A percentile compares a stretch with the other conserved stretches of the same genome.
Conservation (phyloP, 2,797 vertebrate species). For the Pseudochromis fuscus region DNA sequence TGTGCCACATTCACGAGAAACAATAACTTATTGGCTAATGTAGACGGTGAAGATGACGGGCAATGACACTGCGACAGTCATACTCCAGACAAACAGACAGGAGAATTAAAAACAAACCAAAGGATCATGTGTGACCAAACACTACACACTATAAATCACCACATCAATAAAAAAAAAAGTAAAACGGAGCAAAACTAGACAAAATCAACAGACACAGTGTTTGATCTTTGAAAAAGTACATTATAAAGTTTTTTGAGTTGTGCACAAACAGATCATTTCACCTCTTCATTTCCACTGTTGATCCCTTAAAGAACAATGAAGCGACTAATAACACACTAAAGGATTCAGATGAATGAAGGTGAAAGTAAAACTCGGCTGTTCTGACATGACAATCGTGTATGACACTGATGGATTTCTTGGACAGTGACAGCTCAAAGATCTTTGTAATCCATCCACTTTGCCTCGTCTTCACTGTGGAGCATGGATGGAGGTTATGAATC, state of each 20-base stretch:
- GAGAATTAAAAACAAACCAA: constrained; percentile 38
- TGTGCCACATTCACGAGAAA: constrained; percentile 61
- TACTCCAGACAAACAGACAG: constrained; percentile 22
- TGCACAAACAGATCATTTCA: constrained; percentile 25
- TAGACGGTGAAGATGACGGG: constrained; percentile 20
- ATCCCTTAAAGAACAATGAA: constrained; percentile 12
- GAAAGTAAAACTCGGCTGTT: constrained; percentile 36
- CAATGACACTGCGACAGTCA: constrained; percentile 14
- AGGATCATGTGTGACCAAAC: constrained; percentile 41
- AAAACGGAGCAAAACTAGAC: constrained; percentile 48
- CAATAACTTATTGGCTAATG: constrained; percentile 40
- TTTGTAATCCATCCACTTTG: constrained; percentile 10
- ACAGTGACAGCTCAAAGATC: constrained; percentile 8
- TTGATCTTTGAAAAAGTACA: constrained; percentile 55
- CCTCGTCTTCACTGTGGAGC: constrained; percentile 36
- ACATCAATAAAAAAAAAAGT: constrained; percentile 48
- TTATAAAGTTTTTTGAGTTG: constrained; percentile 31
- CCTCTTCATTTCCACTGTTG: constrained; percentile 10
- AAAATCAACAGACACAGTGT: constrained; percentile 39
- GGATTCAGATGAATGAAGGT: constrained; percentile 7
- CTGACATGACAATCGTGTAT: constrained; percentile 22
- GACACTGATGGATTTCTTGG: constrained; percentile 31
- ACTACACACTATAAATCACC: constrained; percentile 48
- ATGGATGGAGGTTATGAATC: constrained; percentile 19
- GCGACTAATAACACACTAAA: constrained; percentile 34